A percentile compares a stretch with the other conserved stretches of the same genome.
Evolutionary conservation across 2,113 vertebrate species (phyloP).

Genomic region (Isichthys henryi): DNA sequence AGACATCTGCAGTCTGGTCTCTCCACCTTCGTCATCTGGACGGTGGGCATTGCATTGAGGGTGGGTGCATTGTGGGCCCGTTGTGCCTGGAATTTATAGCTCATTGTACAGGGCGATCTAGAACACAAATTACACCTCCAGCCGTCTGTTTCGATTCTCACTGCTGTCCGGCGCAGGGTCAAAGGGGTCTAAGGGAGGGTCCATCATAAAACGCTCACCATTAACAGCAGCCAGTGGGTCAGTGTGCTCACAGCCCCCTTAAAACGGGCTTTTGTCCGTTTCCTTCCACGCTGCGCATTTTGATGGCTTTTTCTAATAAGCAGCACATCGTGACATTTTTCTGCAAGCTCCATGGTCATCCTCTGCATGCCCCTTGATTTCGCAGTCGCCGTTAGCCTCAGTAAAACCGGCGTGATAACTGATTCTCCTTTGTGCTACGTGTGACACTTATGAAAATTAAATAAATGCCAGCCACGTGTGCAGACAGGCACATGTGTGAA

Average conservation of each 20-base stretch:
- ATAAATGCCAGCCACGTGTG: background rate
- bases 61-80: background rate
- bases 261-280: background rate
- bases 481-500: background rate
- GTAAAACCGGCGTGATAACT: background rate
- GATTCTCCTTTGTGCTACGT: background rate
- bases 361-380: background rate
- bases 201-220: background rate
- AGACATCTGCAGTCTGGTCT: slow-evolving; percentile 32
- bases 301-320: background rate
- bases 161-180: slow-evolving; percentile 6
- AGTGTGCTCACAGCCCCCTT: background rate
- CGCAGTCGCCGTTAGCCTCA: background rate
- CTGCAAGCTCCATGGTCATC: background rate
- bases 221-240: background rate
- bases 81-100: slow-evolving; percentile 33
- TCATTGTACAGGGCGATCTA: slow-evolving; percentile 26
- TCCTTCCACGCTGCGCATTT: background rate
- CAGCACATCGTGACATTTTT: background rate
- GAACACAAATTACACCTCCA: slow-evolving; percentile 18
- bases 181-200: background rate
- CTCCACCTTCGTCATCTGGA: slow-evolving; percentile 17
- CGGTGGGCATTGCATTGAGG: background rate
- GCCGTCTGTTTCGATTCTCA: background rate
- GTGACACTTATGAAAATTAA: background rate